Evolutionary conservation across 92 coral and sea anemone species (phyloP).

Genomic region (Parazoanthus swiftii): DNA sequence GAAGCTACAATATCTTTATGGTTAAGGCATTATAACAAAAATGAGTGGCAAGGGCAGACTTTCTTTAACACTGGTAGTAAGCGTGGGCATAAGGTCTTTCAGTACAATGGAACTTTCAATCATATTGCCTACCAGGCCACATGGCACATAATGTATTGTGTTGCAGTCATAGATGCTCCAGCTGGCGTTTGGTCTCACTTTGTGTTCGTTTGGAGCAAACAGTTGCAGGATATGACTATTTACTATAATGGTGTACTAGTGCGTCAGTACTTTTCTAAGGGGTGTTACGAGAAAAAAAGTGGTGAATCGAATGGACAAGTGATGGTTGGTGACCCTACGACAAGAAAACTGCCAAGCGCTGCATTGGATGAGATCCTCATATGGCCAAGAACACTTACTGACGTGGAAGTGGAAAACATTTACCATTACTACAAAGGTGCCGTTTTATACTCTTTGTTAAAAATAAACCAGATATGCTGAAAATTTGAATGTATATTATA

Average conservation of each 20-base stretch:
- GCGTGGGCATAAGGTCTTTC: slow-evolving; percentile 18
- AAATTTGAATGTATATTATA: too few relatives aligned
- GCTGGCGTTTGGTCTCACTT: slow-evolving; percentile 33
- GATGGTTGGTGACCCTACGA: neutral
- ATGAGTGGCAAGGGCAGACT: neutral
- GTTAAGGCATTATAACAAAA: slow-evolving; percentile 22
- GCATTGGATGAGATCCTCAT: slow-evolving; percentile 31
- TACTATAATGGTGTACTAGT: slow-evolving; percentile 16
- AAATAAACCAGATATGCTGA: neutral
- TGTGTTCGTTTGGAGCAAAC: neutral
- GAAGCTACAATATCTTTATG: slow-evolving; percentile 4
- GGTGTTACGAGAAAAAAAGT: neutral
- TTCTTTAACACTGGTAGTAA: slow-evolving; percentile 16
- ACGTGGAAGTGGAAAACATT: neutral
- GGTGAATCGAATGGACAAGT: neutral
- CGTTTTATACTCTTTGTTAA: neutral
- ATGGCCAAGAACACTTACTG: neutral
- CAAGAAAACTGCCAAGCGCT: slow-evolving; percentile 10
- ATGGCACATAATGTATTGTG: neutral
- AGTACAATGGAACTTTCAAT: slow-evolving; percentile 19
- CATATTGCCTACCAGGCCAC: slow-evolving; percentile 4
- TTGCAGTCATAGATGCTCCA: slow-evolving; percentile 8
- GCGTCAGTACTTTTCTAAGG: neutral
- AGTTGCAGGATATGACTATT: neutral
- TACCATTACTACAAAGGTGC: slow-evolving; percentile 38